Evolutionary conservation across 2,888 invertebrate species (phyloP), one percentile per base, ranked within the genome.

Genomic region (Cactoblastis cactorum): DNA sequence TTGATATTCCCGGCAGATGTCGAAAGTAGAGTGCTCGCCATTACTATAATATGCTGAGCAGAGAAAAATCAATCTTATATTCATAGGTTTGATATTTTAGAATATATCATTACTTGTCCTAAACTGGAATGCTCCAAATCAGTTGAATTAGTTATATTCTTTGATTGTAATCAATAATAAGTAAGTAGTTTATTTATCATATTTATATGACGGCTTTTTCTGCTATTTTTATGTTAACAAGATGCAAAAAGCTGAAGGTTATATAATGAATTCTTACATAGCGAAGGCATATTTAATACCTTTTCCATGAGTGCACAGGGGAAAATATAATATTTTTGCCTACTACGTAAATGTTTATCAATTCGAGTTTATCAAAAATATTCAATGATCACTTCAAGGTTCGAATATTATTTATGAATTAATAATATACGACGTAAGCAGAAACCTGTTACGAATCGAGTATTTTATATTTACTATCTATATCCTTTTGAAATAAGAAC

Each of bases 1-100:
- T 80, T 81, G 74, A 65, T 75, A 80, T 81, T 80, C 81, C 65
- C 66, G 49, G 53, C 64, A 62, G 72, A 58, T 62, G 57, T 65
- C 58, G 62, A 67, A 65, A 66, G 71, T 58, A 57, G 61, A 73
- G 67, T 71, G 68, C 66, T 62, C 61, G 54, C 63, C 63, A 65
- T 69, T 70, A 65, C 57, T 15, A 11, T 17, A 63, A 64, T 61
- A 67, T 63, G 67, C 70, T 63, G 57, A 59, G 53, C 12, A 24
- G 24, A 3, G 28, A 15, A 39, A 22, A 22, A 19, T 12, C 39
- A 4, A 39, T 37, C 8, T 37, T 19, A 38, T 15, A 11, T 2
- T 11, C 32, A 2, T 32, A 32, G n/a, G n/a, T n/a, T 32, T 32
- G 32, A 32, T 8, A 8, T 8, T 32, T 32, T 32, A 8, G 45